These are phyloP conservation scores for Eustalomyia histrio DNA, from an alignment of 2,888 invertebrate genomes.

Conservation along the genomic window DNA sequence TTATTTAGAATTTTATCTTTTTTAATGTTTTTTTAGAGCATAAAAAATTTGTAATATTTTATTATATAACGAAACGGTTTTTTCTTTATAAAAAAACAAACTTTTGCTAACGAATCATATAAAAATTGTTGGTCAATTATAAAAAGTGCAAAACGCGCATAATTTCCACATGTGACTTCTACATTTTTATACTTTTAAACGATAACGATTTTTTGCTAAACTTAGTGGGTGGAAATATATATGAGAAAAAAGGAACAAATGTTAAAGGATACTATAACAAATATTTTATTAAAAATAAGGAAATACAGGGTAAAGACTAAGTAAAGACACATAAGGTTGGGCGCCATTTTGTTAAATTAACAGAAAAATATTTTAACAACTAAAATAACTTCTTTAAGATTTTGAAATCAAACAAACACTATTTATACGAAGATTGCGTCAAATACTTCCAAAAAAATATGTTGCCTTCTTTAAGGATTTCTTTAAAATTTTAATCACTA, in stretches of 20 bases:
- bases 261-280: slow-evolving; percentile 27
- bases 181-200: slow-evolving; percentile 43
- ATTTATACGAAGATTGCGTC: no score
- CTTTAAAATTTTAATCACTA: no score
- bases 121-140: slow-evolving; percentile 80
- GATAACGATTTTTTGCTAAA: slow-evolving; percentile 52
- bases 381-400: no score
- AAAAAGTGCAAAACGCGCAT: slow-evolving; percentile 78
- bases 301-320: slow-evolving; percentile 5
- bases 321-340: no score
- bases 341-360: no score
- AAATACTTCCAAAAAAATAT: no score
- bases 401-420: no score
- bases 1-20: background rate
- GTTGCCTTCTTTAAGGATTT: no score
- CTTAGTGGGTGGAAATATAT: slow-evolving; percentile 29
- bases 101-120: slow-evolving; percentile 79
- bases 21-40: background rate
- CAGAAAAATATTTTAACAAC: no score
- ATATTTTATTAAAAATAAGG: slow-evolving; percentile 3
- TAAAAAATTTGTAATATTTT: slow-evolving; percentile 8
- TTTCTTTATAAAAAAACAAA: slow-evolving; percentile 48
- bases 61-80: background rate
- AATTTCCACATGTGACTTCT: slow-evolving; percentile 66
- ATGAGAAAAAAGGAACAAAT: slow-evolving; percentile 35